Percentiles rank a stretch among this genome's conserved stretches.
Evolutionary conservation across 2,888 invertebrate genomes (phyloP).

Genomic region (Agrypnus murinus): DNA sequence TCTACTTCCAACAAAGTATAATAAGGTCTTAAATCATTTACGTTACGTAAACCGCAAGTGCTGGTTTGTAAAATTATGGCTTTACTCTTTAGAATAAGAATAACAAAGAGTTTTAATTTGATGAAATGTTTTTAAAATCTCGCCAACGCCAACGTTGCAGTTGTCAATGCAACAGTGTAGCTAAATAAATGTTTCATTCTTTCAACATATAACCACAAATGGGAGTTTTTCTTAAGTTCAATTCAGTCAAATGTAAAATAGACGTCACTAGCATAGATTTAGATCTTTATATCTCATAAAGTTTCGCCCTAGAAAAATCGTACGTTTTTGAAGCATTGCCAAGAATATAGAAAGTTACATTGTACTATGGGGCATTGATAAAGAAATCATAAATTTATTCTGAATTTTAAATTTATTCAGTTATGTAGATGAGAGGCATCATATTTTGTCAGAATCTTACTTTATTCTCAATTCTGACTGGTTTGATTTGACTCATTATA

Average conservation of each 20-base stretch:
- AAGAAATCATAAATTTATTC: constrained; percentile 37
- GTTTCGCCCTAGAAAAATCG: constrained; percentile 21
- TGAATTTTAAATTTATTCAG: constrained; percentile 31
- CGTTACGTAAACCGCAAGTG: too few species aligned
- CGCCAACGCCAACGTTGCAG: too few species aligned
- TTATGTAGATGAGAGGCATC: constrained; percentile 31
- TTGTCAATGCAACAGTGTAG: too few species aligned
- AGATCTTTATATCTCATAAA: constrained; percentile 32
- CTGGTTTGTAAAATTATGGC: too few species aligned
- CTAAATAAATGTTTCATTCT: too few species aligned
- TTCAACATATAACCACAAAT: too few species aligned
- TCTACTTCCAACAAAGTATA: too few species aligned
- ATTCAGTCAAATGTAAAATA: background rate
- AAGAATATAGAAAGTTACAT: constrained; percentile 31
- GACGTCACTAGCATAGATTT: constrained; percentile 9
- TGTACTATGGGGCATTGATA: constrained; percentile 29
- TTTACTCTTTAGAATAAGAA: too few species aligned
- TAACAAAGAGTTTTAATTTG: too few species aligned
- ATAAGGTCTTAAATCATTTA: too few species aligned
- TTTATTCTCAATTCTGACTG: constrained; percentile 27
- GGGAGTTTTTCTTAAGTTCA: background rate
- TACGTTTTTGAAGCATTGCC: constrained; percentile 29
- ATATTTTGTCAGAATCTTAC: constrained; percentile 25
- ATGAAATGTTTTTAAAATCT: too few species aligned
- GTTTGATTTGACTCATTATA: constrained; percentile 23